Conservation (phyloP, 2,113 vertebrate species). For the Barnardius zonarius region DNA sequence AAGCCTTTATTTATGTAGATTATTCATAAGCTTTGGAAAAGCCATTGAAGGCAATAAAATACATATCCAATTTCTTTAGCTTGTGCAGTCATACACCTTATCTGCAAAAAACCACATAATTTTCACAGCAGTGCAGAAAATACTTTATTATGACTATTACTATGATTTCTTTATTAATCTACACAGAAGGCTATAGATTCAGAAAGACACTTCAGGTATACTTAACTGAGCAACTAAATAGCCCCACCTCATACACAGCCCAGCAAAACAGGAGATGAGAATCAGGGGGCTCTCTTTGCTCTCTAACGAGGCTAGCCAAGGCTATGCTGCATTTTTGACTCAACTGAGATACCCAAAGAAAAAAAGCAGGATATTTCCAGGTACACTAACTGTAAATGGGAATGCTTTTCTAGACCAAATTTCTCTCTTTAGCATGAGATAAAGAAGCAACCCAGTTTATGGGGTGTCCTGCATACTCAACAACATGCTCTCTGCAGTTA, state of each 20-base stretch:
- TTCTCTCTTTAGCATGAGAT: background rate
- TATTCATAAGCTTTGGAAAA: background rate
- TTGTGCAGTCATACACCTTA: background rate
- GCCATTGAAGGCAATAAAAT: background rate
- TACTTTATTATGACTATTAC: background rate
- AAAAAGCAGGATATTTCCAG: background rate
- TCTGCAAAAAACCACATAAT: background rate
- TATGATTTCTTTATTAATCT: background rate
- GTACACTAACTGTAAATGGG: background rate
- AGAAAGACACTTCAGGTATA: background rate
- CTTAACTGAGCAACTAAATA: background rate
- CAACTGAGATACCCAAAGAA: background rate
- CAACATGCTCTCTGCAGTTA: background rate
- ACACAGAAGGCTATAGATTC: background rate
- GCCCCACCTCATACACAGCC: background rate
- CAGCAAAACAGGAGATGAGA: background rate
- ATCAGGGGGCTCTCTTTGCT: background rate
- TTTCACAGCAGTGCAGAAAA: background rate
- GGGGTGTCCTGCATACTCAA: background rate
- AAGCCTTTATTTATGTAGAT: background rate
- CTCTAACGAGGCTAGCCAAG: background rate
- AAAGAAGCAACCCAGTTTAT: background rate
- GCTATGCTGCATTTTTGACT: background rate
- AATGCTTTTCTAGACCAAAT: background rate
- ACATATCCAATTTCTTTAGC: background rate